Evolutionary conservation across 2,888 invertebrate genomes (phyloP).

Genomic region (Coleophora deauratella): DNA sequence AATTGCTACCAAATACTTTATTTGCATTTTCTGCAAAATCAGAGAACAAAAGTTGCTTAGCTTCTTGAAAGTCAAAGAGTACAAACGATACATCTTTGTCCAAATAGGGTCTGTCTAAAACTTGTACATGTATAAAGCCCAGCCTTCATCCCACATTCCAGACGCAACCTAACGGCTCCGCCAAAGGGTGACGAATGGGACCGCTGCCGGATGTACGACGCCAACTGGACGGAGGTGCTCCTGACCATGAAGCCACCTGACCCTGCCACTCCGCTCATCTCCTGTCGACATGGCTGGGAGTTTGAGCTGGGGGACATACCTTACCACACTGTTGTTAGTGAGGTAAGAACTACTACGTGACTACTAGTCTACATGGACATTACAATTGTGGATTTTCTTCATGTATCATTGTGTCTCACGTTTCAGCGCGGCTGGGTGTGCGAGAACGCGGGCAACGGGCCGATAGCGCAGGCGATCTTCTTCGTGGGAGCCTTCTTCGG

Average conservation of each 20-base stretch:
- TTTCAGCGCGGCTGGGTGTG: slow-evolving; percentile 62
- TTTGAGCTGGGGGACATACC: slow-evolving; percentile 58
- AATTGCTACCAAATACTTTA: too few relatives aligned
- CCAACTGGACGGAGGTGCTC: slow-evolving; percentile 58
- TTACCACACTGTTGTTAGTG: slow-evolving; percentile 55
- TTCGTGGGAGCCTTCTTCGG: slow-evolving; percentile 56
- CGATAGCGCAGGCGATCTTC: slow-evolving; percentile 53
- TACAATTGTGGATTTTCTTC: too few relatives aligned
- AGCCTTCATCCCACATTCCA: too few relatives aligned
- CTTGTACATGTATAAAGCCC: too few relatives aligned
- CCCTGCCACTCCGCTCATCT: slow-evolving; percentile 33
- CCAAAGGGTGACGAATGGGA: slow-evolving; percentile 40
- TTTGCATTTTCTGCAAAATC: too few relatives aligned
- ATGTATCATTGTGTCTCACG: too few relatives aligned
- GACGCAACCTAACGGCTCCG: slow-evolving; percentile 54
- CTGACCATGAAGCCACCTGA: slow-evolving; percentile 38
- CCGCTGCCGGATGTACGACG: slow-evolving; percentile 45
- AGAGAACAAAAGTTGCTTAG: too few relatives aligned
- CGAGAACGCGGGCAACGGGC: slow-evolving; percentile 43
- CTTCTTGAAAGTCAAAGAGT: too few relatives aligned
- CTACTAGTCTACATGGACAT: too few relatives aligned
- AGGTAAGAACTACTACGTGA: too few relatives aligned
- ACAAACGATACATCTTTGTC: too few relatives aligned
- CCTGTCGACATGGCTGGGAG: slow-evolving; percentile 56
- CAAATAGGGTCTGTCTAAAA: too few relatives aligned